phyloP scores from a whole-genome alignment of 2,888 invertebrate genomes.

The Aporophyla nigra region DNA sequence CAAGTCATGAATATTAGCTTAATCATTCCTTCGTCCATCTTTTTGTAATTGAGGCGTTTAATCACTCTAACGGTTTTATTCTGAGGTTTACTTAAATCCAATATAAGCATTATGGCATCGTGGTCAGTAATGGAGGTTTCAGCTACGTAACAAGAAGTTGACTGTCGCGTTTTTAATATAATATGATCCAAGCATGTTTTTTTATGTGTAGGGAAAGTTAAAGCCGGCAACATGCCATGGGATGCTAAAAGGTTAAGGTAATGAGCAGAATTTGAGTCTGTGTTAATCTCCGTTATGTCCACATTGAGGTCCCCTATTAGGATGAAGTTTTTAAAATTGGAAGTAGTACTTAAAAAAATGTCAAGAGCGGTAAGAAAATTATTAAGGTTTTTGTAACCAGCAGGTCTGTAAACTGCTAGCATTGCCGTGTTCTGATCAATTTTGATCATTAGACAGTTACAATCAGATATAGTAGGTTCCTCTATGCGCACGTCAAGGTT shows the following conservation, averaged over 20 bases:
- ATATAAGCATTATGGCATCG: neutral
- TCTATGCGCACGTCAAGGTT: too few species aligned
- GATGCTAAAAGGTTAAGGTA: constrained; percentile 1
- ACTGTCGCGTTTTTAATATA: neutral
- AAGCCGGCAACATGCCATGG: neutral
- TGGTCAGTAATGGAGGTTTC: neutral
- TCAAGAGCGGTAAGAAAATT: too few species aligned
- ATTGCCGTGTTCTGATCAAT: too few species aligned
- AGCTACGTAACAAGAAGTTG: neutral
- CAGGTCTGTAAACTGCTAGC: too few species aligned
- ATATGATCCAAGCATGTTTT: neutral
- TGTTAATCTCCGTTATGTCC: neutral
- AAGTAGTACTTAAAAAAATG: too few species aligned
- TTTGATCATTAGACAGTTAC: too few species aligned
- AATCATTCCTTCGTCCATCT: neutral
- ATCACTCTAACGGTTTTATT: neutral
- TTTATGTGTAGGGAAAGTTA: neutral
- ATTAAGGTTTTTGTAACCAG: too few species aligned
- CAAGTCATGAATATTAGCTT: neutral
- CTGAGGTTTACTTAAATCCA: too few species aligned
- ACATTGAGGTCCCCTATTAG: neutral
- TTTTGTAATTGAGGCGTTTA: neutral
- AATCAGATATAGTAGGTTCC: too few species aligned
- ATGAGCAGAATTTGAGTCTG: neutral
- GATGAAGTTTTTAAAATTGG: too few species aligned